Base-by-base conservation (phyloP, 2,113 vertebrate genomes). In the Catharus minimus region DNA sequence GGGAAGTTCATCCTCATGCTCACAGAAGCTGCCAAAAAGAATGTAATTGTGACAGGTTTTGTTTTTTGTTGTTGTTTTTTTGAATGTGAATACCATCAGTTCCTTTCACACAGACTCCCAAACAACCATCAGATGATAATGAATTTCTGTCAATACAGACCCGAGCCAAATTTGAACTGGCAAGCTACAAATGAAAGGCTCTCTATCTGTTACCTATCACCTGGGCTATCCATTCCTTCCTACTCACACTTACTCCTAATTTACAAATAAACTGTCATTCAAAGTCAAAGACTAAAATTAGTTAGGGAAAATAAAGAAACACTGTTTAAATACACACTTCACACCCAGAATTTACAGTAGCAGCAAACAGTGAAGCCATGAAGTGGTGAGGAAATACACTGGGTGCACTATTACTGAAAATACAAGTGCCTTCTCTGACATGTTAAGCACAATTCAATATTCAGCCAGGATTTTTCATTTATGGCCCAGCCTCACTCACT, bases 111-210 rank as follows among this genome's bases (percentile, higher is more conserved):
- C 79, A 96, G 93, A 60, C 85, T 95, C 89, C 84, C 84, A 95
- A 95, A 92, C 92, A 95, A 79, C 86, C 91, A 95, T 95, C 95
- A 93, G 88, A 96, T 91, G 94, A 96, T 95, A 95, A 96, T 96
- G 95, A 93, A 94, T 92, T 93, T 96, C 92, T 92, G 92, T 96
- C 95, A 95, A 95, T 95, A 95, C 58, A 92, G 74, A 94, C 23
- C 22, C 4, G 7, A 92, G 95, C 95, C 93, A 96, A 95, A 90
- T 92, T 52, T 89, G 89, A 96, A 87, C 93, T 96, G 94, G 93
- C 95, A 96, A 95, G 91, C 92, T 91, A 94, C 83, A 85, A 94
- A 95, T 85, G 81, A 89, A 94, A 92, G 86, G 66, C 58, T 94
- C 56, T 53, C 69, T 89, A 89, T 94, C 90, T 85, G 88, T 76